Evolutionary conservation across 2,888 invertebrate species (phyloP), one percentile per base, ranked within the genome.

Genomic region (Autographa gamma): DNA sequence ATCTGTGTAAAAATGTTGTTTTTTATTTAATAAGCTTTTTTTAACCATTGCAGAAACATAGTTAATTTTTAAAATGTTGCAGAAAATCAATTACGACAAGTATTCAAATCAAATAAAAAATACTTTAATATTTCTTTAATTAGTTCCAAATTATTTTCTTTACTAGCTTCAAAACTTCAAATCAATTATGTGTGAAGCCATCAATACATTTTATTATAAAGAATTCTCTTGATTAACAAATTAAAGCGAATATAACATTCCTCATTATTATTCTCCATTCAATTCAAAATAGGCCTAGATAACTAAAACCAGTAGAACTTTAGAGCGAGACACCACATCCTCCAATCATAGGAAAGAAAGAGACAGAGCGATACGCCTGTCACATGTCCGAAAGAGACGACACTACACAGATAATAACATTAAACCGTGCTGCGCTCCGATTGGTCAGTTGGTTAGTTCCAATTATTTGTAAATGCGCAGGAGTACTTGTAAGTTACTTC

Each of bases 401-500:
- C 60, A 31, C 8, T 8, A 79, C 59, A 69, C 41, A 83, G 79
- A 83, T 78, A 81, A 79, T 80, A 75, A 79, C 71, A 38, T 38
- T 68, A 63, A 61, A 79, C 56, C 60, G 18, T 74, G 59, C 63
- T 13, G 71, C n/a, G 14, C n/a, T 58, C 54, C 73, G 69, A 86
- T 86, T 86, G 85, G 85, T 68, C 66, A 60, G 38, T 66, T 25
- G 63, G 41, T 73, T 52, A 70, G 75, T 80, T 77, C 85, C 85
- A 85, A 84, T 86, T 85, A 84, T 80, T 84, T 85, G 85, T 84
- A 83, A 77, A 80, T 85, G 85, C 86, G 86, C 74, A 58, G 43
- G 85, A 80, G 86, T 80, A 84, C 83, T 84, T 77, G 77, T 73
- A 72, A 62, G 61, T 66, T 66, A 76, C 72, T 72, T 74, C 66